Evolutionary conservation across 53 echinoderm and acorn worm genomes (phyloP).

Genomic region (Luidia sarsii): DNA sequence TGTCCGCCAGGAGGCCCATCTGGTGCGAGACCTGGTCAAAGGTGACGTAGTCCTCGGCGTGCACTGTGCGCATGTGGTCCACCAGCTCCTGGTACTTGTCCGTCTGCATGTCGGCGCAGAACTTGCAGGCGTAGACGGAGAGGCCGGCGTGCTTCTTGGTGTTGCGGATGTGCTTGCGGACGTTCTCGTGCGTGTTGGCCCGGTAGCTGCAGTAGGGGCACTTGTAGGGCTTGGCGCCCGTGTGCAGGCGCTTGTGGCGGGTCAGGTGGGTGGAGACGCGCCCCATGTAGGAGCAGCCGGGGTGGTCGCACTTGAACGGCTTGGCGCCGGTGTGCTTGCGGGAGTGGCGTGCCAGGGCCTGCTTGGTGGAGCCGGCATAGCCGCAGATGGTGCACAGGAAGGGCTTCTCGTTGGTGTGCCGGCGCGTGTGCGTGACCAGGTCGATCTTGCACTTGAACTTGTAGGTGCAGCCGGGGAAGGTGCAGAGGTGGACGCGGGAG

Average conservation of each 20-base stretch:
- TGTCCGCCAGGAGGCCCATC: conserved; percentile 21
- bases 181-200: conserved; percentile 83
- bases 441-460: conserved; percentile 65
- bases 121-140: conserved; percentile 75
- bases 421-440: conserved; percentile 69
- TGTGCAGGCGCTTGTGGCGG: conserved; percentile 85
- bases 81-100: conserved; percentile 77
- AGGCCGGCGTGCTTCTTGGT: conserved; percentile 82
- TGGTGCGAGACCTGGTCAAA: conserved; percentile 56
- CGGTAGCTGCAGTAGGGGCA: conserved; percentile 90
- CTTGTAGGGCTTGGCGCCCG: conserved; percentile 83
- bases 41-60: conserved; percentile 56
- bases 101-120: conserved; percentile 64
- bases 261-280: conserved; percentile 79
- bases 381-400: conserved; percentile 85
- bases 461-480: conserved; percentile 76
- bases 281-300: conserved; percentile 77
- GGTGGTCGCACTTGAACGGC: conserved; percentile 85
- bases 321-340: conserved; percentile 91
- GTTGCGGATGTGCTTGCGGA: conserved; percentile 82
- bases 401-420: conserved; percentile 95
- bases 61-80: conserved; percentile 62
- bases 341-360: conserved; percentile 77
- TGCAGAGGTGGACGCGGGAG: conserved; percentile 61
- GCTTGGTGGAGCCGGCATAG: conserved; percentile 68